Evolutionary conservation across 92 coral and sea anemone genomes (phyloP).

Genomic region (Epizoanthus illoricatus): DNA sequence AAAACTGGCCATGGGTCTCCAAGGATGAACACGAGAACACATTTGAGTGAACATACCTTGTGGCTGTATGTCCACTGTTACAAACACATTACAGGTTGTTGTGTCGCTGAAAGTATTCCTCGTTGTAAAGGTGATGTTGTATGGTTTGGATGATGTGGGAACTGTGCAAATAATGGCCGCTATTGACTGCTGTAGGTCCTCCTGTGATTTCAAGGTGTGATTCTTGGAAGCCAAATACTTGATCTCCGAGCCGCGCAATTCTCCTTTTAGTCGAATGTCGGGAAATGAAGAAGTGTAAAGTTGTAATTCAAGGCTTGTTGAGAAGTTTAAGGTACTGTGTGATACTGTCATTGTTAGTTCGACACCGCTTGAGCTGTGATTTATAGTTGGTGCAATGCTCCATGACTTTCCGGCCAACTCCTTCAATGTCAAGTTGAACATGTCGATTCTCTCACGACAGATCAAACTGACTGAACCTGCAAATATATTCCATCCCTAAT

Average conservation of each 20-base stretch:
- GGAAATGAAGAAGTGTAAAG: not conserved
- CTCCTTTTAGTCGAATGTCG: conserved; percentile 4
- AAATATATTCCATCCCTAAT: no score
- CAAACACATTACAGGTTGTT: not conserved
- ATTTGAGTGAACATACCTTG: not conserved
- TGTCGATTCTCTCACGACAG: no score
- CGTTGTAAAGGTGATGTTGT: conserved; percentile 13
- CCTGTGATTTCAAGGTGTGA: not conserved
- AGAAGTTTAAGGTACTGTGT: conserved; percentile 1
- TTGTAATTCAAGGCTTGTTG: not conserved
- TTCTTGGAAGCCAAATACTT: not conserved
- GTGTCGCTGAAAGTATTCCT: not conserved
- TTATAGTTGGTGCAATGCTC: not conserved
- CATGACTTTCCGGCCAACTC: no score
- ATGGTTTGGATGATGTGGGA: conserved; percentile 15
- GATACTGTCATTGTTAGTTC: not conserved
- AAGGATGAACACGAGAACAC: no score
- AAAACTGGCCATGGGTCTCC: no score
- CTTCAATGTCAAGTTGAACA: no score
- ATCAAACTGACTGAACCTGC: no score
- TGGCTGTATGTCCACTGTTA: not conserved
- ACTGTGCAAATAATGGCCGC: conserved; percentile 4
- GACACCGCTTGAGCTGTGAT: not conserved
- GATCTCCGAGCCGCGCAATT: not conserved
- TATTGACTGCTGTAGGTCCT: not conserved